These are phyloP conservation scores for Zelostemma sp. DNA, from an alignment of 1,140 invertebrate species.

Conservation along the genomic window DNA sequence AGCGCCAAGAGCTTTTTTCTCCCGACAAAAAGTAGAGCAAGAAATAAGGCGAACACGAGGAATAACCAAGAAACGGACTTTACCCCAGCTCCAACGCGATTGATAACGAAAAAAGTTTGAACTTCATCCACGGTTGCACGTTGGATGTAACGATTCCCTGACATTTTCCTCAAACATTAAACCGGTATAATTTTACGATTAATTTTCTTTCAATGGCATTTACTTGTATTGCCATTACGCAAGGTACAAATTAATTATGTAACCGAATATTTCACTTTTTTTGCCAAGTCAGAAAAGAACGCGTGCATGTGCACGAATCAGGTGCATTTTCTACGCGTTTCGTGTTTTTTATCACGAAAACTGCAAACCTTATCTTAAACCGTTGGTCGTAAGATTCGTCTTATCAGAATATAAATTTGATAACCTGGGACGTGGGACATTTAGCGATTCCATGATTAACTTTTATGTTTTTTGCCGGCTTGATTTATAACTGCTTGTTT, in stretches of 20 bases:
- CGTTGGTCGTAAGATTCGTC: too few relatives aligned
- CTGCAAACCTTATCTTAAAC: too few relatives aligned
- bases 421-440: background rate
- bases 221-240: too few relatives aligned
- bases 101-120: too few relatives aligned
- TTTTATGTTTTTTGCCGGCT: background rate
- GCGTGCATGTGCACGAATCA: background rate
- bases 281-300: background rate
- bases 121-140: too few relatives aligned
- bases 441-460: background rate
- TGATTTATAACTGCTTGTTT: slow-evolving; percentile 8
- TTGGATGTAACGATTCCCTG: background rate
- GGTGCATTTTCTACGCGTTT: background rate
- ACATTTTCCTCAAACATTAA: background rate
- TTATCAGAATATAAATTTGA: too few relatives aligned
- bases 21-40: background rate
- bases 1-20: background rate
- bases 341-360: background rate
- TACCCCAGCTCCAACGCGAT: background rate
- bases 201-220: background rate
- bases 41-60: background rate
- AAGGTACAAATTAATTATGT: background rate
- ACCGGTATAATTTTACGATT: background rate
- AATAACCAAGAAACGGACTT: slow-evolving; percentile 1
- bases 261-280: background rate